Evolutionary conservation across 2,888 invertebrate genomes (phyloP).

Genomic region (Drosophila stalkeri): DNA sequence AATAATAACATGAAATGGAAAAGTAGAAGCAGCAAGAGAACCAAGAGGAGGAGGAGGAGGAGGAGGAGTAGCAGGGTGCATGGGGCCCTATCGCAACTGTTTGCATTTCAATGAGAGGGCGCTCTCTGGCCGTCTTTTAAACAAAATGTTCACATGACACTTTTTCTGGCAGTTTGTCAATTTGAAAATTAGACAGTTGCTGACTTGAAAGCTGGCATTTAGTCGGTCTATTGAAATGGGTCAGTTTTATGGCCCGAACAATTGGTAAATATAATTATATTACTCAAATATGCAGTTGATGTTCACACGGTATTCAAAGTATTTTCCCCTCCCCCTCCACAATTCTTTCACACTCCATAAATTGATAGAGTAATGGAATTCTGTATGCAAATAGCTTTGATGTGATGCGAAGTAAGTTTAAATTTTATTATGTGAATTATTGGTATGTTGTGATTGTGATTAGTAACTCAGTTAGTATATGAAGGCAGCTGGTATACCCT

Average conservation of each 20-base stretch:
- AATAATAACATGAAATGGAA: constrained; percentile 65
- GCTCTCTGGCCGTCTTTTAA: constrained; percentile 13
- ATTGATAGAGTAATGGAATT: constrained; percentile 10
- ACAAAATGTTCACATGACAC: constrained; percentile 23
- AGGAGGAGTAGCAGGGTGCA: neutral
- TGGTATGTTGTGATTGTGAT: constrained; percentile 3
- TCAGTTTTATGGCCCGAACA: constrained; percentile 39
- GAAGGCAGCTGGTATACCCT: neutral
- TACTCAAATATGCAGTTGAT: constrained; percentile 10
- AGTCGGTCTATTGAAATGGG: constrained; percentile 54
- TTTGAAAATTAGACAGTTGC: constrained; percentile 53
- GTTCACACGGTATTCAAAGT: constrained; percentile 38
- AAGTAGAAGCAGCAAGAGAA: neutral
- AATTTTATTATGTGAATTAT: constrained; percentile 1
- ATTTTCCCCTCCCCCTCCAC: constrained; percentile 1
- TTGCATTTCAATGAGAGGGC: constrained; percentile 68
- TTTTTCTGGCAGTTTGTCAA: constrained; percentile 51
- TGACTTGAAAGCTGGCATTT: constrained; percentile 55
- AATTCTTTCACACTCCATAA: constrained; percentile 12
- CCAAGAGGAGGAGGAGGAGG: neutral
- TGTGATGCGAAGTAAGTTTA: constrained; percentile 8
- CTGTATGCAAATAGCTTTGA: constrained; percentile 24
- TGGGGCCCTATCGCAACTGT: constrained; percentile 44
- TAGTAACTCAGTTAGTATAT: neutral
- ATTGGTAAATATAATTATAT: constrained; percentile 22